Percentiles rank a stretch among this genome's conserved stretches.
phyloP scores from a whole-genome alignment of 2,113 vertebrate genomes.

The Syngnathoides biaculeatus region DNA sequence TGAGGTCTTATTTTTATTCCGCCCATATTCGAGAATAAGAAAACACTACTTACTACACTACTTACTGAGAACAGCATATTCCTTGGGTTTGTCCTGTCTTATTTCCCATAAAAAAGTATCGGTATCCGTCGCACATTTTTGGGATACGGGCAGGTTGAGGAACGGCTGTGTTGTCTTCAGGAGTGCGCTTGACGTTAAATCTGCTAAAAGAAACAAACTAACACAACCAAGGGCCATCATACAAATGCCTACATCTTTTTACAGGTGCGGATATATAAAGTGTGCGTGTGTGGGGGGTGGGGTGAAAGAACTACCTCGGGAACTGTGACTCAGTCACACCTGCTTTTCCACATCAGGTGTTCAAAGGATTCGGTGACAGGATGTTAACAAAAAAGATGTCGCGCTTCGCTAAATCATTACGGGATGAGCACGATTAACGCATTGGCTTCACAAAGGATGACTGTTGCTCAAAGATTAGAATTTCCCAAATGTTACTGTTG shows the following conservation, averaged over 20 bases:
- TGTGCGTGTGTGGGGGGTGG: not conserved
- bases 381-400: conserved; percentile 13
- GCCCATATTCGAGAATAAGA: not conserved
- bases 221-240: conserved; percentile 54
- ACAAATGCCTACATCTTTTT: conserved; percentile 16
- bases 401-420: conserved; percentile 1
- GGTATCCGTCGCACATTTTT: conserved; percentile 72
- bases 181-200: not conserved
- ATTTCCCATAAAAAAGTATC: conserved; percentile 75
- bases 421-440: conserved; percentile 20
- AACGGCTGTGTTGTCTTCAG: conserved; percentile 12
- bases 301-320: conserved; percentile 15
- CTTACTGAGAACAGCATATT: conserved; percentile 83
- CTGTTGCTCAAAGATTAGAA: not conserved
- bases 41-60: conserved; percentile 31
- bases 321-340: conserved; percentile 2
- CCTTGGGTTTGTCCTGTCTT: conserved; percentile 67
- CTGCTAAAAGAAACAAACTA: conserved; percentile 28
- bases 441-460: not conserved
- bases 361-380: conserved; percentile 36
- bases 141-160: conserved; percentile 48
- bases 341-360: conserved; percentile 36
- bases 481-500: not conserved
- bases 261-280: conserved; percentile 51
- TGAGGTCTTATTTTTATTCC: too few species aligned